These are phyloP conservation scores for Hyperopisus bebe DNA, from an alignment of 2,113 vertebrate species.

Conservation along the genomic window DNA sequence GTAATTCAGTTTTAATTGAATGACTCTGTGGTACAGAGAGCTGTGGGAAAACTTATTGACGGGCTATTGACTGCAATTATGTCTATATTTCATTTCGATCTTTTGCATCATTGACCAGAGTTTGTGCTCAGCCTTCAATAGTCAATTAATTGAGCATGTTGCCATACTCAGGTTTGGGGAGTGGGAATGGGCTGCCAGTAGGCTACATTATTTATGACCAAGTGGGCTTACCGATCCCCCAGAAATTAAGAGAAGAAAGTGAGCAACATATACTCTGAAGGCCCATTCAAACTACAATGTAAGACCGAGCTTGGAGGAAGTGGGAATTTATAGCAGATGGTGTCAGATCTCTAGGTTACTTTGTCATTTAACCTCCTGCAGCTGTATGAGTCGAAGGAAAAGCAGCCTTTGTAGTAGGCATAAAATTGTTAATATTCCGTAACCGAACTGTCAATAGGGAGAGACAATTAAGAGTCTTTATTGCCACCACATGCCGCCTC, in stretches of 20 bases:
- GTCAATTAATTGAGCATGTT: neutral
- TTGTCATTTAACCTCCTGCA: constrained; percentile 75
- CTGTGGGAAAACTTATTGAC: neutral
- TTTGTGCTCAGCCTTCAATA: neutral
- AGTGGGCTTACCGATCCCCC: neutral
- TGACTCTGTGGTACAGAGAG: neutral
- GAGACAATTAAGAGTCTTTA: constrained; percentile 72
- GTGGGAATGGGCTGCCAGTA: neutral
- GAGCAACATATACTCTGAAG: neutral
- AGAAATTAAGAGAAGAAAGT: neutral
- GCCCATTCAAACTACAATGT: neutral
- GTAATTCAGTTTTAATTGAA: neutral
- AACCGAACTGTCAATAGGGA: constrained; percentile 66
- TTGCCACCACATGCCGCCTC: constrained; percentile 63
- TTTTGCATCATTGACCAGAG: neutral
- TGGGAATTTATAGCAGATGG: constrained; percentile 74
- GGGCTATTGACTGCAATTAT: neutral
- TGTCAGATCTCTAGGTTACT: constrained; percentile 61
- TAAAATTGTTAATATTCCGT: constrained; percentile 77
- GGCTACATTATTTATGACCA: neutral
- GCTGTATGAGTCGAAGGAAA: constrained; percentile 67
- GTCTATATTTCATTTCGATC: neutral
- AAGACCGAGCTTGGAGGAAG: constrained; percentile 42
- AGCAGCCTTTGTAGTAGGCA: constrained; percentile 48
- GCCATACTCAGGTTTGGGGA: neutral